Conservation (phyloP, 2,888 invertebrate genomes). For the Cyaniris semiargus region DNA sequence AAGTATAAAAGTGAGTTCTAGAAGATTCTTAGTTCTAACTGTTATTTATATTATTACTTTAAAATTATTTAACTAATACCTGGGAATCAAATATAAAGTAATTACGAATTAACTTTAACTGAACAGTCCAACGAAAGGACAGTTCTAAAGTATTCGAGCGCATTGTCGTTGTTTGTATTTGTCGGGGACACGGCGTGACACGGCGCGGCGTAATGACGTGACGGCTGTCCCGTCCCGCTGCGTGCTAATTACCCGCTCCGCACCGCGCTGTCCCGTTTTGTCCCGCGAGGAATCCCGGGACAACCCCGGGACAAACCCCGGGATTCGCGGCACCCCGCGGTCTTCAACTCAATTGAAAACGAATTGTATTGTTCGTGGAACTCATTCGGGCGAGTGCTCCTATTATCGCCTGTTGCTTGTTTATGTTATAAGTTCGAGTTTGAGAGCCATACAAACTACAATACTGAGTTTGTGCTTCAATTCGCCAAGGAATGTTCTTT, state of each 20-base stretch:
- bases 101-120: too few species aligned
- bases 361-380: background rate
- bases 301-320: background rate
- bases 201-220: background rate
- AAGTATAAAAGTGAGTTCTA: too few species aligned
- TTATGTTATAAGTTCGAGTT: background rate
- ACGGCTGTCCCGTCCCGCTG: background rate
- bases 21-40: too few species aligned
- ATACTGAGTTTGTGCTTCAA: background rate
- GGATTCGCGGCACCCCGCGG: background rate
- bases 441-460: background rate
- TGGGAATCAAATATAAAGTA: too few species aligned
- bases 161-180: background rate
- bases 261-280: background rate
- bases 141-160: background rate
- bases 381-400: background rate
- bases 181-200: background rate
- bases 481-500: background rate
- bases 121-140: background rate
- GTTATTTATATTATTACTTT: too few species aligned
- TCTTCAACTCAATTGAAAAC: background rate
- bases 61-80: too few species aligned
- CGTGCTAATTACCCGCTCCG: background rate
- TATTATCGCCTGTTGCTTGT: constrained; percentile 17
- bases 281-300: background rate